A percentile compares a stretch with the other conserved stretches of the same genome.
phyloP scores from a whole-genome alignment of 2,888 invertebrate genomes.

The Orthonychiurus folsomi region DNA sequence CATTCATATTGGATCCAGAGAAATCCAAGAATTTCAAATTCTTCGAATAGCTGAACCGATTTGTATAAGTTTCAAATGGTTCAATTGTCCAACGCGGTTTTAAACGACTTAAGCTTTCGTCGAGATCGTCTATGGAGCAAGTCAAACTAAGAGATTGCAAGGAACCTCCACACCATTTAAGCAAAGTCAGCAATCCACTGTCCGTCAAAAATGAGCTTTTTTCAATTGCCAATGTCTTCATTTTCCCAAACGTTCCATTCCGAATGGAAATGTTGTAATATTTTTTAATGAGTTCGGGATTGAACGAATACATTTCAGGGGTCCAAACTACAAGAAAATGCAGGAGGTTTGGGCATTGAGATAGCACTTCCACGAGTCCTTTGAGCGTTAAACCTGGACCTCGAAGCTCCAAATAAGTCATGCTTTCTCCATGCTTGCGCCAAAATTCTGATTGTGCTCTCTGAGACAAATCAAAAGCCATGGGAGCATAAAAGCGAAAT shows the following conservation, averaged over 20 bases:
- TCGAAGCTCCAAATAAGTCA: constrained; percentile 30
- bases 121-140: constrained; percentile 18
- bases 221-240: constrained; percentile 28
- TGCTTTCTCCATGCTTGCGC: constrained; percentile 30
- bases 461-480: constrained; percentile 30
- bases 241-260: constrained; percentile 31
- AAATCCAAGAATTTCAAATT: constrained; percentile 33
- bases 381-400: constrained; percentile 32
- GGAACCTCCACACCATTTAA: constrained; percentile 36
- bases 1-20: constrained; percentile 30
- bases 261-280: constrained; percentile 36
- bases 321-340: constrained; percentile 31
- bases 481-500: constrained; percentile 26
- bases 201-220: constrained; percentile 34
- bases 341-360: constrained; percentile 30
- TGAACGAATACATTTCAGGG: constrained; percentile 37
- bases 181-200: constrained; percentile 30
- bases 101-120: constrained; percentile 27
- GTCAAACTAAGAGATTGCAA: constrained; percentile 14
- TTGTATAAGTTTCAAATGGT: constrained; percentile 32
- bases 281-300: constrained; percentile 36
- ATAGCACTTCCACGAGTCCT: constrained; percentile 33
- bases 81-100: constrained; percentile 37
- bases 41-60: constrained; percentile 34
- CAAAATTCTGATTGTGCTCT: constrained; percentile 32